These are phyloP conservation scores for Lutraria rhynchaena DNA, from an alignment of 1,140 invertebrate species.

Conservation along the genomic window DNA sequence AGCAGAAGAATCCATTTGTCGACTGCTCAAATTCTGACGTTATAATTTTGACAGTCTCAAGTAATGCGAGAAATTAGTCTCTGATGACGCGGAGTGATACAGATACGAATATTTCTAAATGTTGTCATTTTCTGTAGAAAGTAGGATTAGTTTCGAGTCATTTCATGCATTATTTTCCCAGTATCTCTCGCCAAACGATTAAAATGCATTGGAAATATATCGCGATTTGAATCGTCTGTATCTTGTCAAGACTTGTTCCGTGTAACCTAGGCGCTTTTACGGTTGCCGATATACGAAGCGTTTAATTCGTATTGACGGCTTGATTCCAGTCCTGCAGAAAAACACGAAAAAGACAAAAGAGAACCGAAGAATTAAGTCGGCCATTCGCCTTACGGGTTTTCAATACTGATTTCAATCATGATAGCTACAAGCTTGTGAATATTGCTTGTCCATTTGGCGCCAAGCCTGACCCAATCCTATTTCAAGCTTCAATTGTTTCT, in stretches of 20 bases:
- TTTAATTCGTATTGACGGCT: conserved; percentile 45
- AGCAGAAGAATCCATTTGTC: conserved; percentile 18
- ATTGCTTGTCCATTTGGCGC: conserved; percentile 42
- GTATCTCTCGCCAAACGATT: conserved; percentile 35
- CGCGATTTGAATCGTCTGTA: conserved; percentile 34
- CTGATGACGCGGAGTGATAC: conserved; percentile 43
- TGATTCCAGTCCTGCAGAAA: conserved; percentile 24
- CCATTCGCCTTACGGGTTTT: conserved; percentile 51
- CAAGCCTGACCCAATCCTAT: conserved; percentile 37
- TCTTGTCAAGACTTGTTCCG: conserved; percentile 44
- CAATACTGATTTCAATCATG: conserved; percentile 52
- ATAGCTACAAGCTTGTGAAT: conserved; percentile 43
- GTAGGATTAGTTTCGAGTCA: conserved; percentile 35
- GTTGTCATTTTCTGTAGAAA: conserved; percentile 12
- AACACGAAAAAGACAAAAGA: conserved; percentile 43
- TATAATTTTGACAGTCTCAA: conserved; percentile 49
- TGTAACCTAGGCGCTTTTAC: conserved; percentile 26
- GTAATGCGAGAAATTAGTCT: conserved; percentile 49
- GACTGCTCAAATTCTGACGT: conserved; percentile 23
- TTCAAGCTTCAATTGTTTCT: conserved; percentile 35
- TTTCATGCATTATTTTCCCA: conserved; percentile 39
- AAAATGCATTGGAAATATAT: conserved; percentile 60
- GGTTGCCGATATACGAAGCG: conserved; percentile 29
- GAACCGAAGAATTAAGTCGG: conserved; percentile 23
- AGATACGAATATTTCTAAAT: neutral